Conservation (phyloP, 1,140 invertebrate species). For the Sesamia nonagrioides region DNA sequence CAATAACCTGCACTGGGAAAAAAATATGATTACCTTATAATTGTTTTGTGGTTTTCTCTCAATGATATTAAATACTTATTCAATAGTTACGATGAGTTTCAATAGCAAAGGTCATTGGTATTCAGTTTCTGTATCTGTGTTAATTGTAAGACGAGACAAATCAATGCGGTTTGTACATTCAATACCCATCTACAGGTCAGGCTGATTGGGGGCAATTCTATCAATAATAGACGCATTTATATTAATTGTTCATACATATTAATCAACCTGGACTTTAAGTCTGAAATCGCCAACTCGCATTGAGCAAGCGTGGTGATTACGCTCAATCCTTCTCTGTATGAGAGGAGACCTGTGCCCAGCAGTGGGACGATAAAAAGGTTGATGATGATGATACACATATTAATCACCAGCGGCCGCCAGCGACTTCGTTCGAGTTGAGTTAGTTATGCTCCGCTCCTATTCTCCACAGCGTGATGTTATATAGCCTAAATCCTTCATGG, state of each 20-base stretch:
- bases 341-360: too few relatives aligned
- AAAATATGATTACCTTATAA: background rate
- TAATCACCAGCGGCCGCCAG: too few relatives aligned
- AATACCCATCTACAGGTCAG: constrained; percentile 63
- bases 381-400: too few relatives aligned
- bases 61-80: constrained; percentile 14
- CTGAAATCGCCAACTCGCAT: too few relatives aligned
- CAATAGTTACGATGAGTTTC: constrained; percentile 26
- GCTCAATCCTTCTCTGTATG: too few relatives aligned
- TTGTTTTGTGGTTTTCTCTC: constrained; percentile 18
- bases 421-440: too few relatives aligned
- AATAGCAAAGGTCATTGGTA: constrained; percentile 57
- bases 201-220: constrained; percentile 18
- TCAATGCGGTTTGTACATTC: constrained; percentile 71
- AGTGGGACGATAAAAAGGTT: too few relatives aligned
- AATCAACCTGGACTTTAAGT: background rate
- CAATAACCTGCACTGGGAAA: too few relatives aligned
- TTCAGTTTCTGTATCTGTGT: constrained; percentile 58
- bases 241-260: background rate
- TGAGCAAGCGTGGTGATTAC: too few relatives aligned
- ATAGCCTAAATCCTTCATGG: too few relatives aligned
- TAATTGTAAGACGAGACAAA: constrained; percentile 67
- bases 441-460: too few relatives aligned
- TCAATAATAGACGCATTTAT: constrained; percentile 10
- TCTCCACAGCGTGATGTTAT: too few relatives aligned